Base-by-base conservation (phyloP, 2,113 vertebrate genomes). In the Ahaetulla prasina region DNA sequence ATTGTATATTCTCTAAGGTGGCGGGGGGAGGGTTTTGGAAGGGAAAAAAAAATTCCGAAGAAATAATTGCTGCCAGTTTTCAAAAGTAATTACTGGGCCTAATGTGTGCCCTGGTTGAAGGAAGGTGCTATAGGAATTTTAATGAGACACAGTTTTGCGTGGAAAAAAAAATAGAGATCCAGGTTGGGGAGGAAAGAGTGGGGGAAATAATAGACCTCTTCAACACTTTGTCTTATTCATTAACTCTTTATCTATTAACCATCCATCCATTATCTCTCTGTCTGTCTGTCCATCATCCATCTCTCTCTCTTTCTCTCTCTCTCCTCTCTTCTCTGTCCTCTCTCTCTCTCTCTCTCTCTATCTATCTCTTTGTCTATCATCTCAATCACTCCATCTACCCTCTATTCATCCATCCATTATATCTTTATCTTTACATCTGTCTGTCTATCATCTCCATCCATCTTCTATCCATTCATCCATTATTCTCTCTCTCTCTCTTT, bases 11-110 rank as follows among this genome's bases (percentile, higher is more conserved):
- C 95, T 90, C 92, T 94, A 27, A 27, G 12, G 30, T 9, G 45
- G 18, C 1, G 3, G 39, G 87, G 22, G 54, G 20, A 16, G 88
- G 84, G 95, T 93, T 7, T 86, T 92, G 50, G 43, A 91, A 68
- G 55, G 93, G 22, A 11, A 35, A 94, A 94, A 94, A 94, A 94
- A 94, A 80, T 92, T 93, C 87, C 85, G 43, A 93, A 95, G 91
- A 93, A 95, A 95, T 94, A 94, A 96, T 95, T 94, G 93, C 89
- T 35, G 47, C 87, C 74, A 91, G 92, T 96, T 95, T 94, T 88
- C 54, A 68, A 68, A 89, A 94, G 93, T 89, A 94, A 94, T 95
- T 95, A 80, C 45, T 89, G 43, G 49, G 35, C 68, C 50, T 93
- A 93, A 92, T 23, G 11, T 91, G 80, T 88, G 80, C 30, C 43